Base-by-base conservation (phyloP, 2,113 vertebrate genomes). In the Plecotus auritus region DNA sequence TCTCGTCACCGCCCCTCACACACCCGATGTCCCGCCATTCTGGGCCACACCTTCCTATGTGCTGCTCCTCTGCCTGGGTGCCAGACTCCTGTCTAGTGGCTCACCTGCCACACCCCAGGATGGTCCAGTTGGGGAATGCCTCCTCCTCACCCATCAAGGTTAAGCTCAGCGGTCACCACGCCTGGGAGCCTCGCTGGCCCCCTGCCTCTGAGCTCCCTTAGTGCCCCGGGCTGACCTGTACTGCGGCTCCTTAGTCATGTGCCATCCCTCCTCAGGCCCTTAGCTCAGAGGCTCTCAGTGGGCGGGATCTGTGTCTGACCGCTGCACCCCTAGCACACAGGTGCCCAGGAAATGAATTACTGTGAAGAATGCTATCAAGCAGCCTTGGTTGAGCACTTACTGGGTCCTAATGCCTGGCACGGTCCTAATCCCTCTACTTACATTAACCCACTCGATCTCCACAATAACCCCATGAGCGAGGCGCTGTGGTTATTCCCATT, bases 201-300 rank as follows among this genome's bases (percentile, higher is more conserved):
- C 64, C 51, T 12, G 23, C 22, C 69, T 88, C 45, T n/a, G 20
- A 47, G n/a, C 8, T 42, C 17, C 2, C 32, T 47, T 0, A 12
- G 20, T 2, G 32, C 20, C 59, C 80, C 0, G 4, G 12, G 47
- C 32, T 66, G 11, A 18, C 28, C 42, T 47, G 30, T 5, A 0
- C 45, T 10, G 35, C 61, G 2, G 56, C 30, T 72, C 56, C 28
- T 69, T 4, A 30, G 20, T 20, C 22, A 5, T 16, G 20, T 59
- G 16, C 69, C 37, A 1, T 11, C 16, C 16, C 22, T n/a, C 16
- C 49, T 4, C 49, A n/a, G 59, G 17, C 37, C 22, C 20, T 42
- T 32, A 10, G 59, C n/a, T 4, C 49, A 2, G 0, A 18, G 90
- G 32, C 28, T 37, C 37, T 0, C 0, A n/a, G 40, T 0, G 26